Percentiles rank a stretch among this genome's conserved stretches.
Conservation (phyloP, 2,797 vertebrate species). For the Anomalospiza imberbis region DNA sequence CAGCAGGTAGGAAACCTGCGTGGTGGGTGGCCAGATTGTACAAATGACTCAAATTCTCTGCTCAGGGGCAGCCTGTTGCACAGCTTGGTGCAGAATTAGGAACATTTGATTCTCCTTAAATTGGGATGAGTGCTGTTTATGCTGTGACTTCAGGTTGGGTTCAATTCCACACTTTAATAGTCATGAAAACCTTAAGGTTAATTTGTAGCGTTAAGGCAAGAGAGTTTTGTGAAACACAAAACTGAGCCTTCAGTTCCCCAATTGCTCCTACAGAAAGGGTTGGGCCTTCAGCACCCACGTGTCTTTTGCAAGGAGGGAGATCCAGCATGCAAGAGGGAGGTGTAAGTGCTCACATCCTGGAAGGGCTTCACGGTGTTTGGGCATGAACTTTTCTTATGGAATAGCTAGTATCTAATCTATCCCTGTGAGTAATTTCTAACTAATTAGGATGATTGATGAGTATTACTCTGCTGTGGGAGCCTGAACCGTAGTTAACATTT, state of each 20-base stretch:
- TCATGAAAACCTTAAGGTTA: background rate
- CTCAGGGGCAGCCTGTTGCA: background rate
- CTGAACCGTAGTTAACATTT: background rate
- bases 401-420: background rate
- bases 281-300: background rate
- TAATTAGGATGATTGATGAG: background rate
- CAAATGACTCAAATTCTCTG: constrained; percentile 69
- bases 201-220: background rate
- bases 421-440: background rate
- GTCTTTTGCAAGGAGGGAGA: background rate
- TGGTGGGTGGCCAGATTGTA: constrained; percentile 80
- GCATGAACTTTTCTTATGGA: background rate
- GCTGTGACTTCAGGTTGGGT: background rate
- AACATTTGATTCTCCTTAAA: background rate
- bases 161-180: background rate
- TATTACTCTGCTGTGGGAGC: background rate
- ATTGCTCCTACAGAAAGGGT: background rate
- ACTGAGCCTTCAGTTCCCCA: background rate
- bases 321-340: background rate
- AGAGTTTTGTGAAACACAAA: background rate
- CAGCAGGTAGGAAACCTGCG: constrained; percentile 56
- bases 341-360: background rate
- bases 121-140: background rate
- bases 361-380: background rate
- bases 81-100: background rate